phyloP scores from a whole-genome alignment of 2,113 vertebrate genomes.

The Lampris incognitus region DNA sequence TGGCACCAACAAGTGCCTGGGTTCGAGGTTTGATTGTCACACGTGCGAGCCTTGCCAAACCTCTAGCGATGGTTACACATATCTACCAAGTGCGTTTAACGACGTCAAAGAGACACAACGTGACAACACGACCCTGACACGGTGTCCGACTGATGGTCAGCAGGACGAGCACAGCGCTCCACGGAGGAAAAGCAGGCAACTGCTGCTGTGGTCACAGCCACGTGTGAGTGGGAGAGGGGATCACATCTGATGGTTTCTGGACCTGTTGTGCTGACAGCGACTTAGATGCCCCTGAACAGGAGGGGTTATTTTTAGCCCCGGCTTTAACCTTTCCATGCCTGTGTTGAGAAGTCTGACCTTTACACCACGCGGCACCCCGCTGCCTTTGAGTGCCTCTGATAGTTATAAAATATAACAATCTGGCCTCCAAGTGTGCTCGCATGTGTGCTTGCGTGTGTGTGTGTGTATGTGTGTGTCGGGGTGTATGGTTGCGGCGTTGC shows the following conservation, averaged over 20 bases:
- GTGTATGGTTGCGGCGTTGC: not conserved
- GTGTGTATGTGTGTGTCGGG: not conserved
- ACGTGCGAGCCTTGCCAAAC: not conserved
- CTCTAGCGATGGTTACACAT: not conserved
- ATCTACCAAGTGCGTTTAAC: no score
- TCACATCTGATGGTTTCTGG: slow-evolving; percentile 31
- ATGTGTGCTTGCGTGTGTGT: slow-evolving; percentile 25
- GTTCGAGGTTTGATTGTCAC: slow-evolving; percentile 23
- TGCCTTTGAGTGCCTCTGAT: slow-evolving; percentile 71
- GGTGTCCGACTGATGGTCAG: no score
- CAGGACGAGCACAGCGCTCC: no score
- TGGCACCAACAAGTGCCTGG: slow-evolving; percentile 1
- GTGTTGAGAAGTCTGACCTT: slow-evolving; percentile 75
- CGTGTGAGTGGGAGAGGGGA: not conserved
- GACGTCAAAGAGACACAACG: no score
- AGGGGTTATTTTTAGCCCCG: slow-evolving; percentile 70
- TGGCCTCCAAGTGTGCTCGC: slow-evolving; percentile 42
- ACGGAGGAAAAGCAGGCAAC: no score
- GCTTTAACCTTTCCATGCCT: slow-evolving; percentile 76
- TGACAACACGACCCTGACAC: no score
- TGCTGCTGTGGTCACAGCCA: no score
- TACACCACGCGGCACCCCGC: slow-evolving; percentile 54
- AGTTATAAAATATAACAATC: slow-evolving; percentile 19
- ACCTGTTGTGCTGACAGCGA: slow-evolving; percentile 13
- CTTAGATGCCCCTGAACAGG: slow-evolving; percentile 11